Evolutionary conservation across 2,797 vertebrate genomes (phyloP), one percentile per base, ranked within the genome.

Genomic region (Bradypodion ventrale): DNA sequence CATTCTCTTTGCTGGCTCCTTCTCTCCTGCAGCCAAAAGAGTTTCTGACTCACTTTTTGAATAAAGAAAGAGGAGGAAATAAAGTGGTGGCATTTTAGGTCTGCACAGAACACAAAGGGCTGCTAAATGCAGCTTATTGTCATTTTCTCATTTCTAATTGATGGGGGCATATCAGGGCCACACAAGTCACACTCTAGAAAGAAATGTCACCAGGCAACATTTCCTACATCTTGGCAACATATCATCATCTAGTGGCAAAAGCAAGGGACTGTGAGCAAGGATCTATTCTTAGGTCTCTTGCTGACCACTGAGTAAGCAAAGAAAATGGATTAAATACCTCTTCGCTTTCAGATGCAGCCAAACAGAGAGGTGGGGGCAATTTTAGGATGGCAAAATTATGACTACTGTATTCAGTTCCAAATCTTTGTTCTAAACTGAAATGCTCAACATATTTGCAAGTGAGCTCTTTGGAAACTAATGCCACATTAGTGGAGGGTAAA

Each of bases 191-290:
- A 19, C 79, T 80, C 75, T 86, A 79, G 85, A 88, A 90, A 90
- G 0, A 1, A n/a, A 83, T 16, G 63, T 73, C 35, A 90, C 62
- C 25, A 29, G 77, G 25, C 73, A 90, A 88, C 37, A 13, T 87
- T 90, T 85, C 56, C 49, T 49, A 75, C 29, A 86, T 75, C 40
- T 90, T 76, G 44, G 65, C 90, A 87, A 83, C 78, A 65, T 19
- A 52, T 59, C 81, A 85, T 89, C 81, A 91, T 89, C 87, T 89
- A 91, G 77, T 0, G 1, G 73, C 83, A 80, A 93, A 85, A 93
- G 75, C 35, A 87, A 79, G 85, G 35, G 82, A 15, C 37, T 92
- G 70, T 75, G 75, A 90, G 79, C 0, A 0, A 10, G 59, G 56
- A 44, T 70, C 63, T 80, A 29, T 78, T 66, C 60, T 65, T 79